Base-by-base conservation (phyloP, 2,797 vertebrate genomes). In the Moxostoma hubbsi region DNA sequence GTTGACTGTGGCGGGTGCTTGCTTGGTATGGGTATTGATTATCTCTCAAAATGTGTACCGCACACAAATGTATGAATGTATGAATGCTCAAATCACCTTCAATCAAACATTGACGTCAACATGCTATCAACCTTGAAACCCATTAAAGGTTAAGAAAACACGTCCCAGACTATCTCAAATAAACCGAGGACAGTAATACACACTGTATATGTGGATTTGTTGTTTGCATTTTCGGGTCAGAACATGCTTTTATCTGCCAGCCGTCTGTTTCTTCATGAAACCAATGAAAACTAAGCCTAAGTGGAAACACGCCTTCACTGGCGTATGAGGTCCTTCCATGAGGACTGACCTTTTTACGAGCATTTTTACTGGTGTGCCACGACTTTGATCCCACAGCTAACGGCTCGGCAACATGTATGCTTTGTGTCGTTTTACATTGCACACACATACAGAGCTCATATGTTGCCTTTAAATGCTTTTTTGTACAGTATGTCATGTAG, bases 301-400 rank as follows among this genome's bases (percentile, higher is more conserved):
- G 68, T 80, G 67, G 74, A 83, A 81, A 78, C 68, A 73, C 47
- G 10, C 13, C 46, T 49, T 9, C 46, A 18, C 67, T n/a, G 58
- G 69, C 71, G 49, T 1, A 12, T 53, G 80, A 79, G 71, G 75
- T 75, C 71, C 61, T 49, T 70, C 43, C 59, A 13, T 11, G 16
- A 57, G 46, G 9, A 45, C 64, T 77, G 83, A 84, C 74, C 83
- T 77, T 65, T 57, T 79, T 46, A 57, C 43, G 51, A 12, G 15
- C 1, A 57, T 59, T 76, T 65, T 74, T 58, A 63, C 5, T 12
- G 43, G 57, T 36, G 77, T 72, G 76, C 36, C 50, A 12, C 54
- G 6, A 73, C 84, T 85, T 85, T 85, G 80, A 85, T 85, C 84
- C 51, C 53, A 49, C 73, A 54, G 77, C 77, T 24, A 2, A 24